Base-by-base conservation (phyloP, 2,888 invertebrate species). In the Drosophila prostipennis region DNA sequence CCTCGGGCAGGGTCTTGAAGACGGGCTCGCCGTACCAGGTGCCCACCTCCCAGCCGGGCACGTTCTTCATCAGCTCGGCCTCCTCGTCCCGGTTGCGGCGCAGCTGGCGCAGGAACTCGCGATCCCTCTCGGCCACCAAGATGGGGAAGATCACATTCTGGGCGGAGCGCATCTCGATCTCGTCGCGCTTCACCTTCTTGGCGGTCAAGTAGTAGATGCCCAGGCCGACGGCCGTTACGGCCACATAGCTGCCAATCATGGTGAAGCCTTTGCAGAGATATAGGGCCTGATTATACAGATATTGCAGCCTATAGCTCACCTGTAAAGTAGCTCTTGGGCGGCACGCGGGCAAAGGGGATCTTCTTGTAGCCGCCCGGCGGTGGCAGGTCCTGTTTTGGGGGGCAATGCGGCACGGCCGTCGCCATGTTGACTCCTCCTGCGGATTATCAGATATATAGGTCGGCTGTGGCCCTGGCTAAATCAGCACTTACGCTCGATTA, bases 291-390 rank as follows among this genome's bases (percentile, higher is more conserved):
- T 10, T 13, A 3, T 3, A 19, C 1, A 34, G n/a, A 10, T 32
- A 2, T 2, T n/a, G 3, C 26, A 34, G 8, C 5, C 4, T 6
- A 11, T 23, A 55, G 84, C 92, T 91, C 93, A 96, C 96, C 95
- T 78, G 94, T 94, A 75, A 96, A 95, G 87, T 93, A 95, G 70
- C 93, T 92, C 92, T 94, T 96, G n/a, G 96, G 94, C 36, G 96
- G 96, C 48, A 96, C 91, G 85, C 97, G 93, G 79, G 94, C 93
- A 89, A 92, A 96, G 49, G 94, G 94, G 76, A 98, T 96, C 19
- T 96, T 94, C 76, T 94, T 93, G 91, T 98, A 99, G 79, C 99
- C 99, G 90, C 98, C 98, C 59, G 94, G 92, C 72, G 99, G 99
- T 89, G 99, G 98, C 94, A 99, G 93, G 93, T 99, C 99, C 93